Evolutionary conservation across 2,797 vertebrate species (phyloP).

Genomic region (Aratinga solstitialis): DNA sequence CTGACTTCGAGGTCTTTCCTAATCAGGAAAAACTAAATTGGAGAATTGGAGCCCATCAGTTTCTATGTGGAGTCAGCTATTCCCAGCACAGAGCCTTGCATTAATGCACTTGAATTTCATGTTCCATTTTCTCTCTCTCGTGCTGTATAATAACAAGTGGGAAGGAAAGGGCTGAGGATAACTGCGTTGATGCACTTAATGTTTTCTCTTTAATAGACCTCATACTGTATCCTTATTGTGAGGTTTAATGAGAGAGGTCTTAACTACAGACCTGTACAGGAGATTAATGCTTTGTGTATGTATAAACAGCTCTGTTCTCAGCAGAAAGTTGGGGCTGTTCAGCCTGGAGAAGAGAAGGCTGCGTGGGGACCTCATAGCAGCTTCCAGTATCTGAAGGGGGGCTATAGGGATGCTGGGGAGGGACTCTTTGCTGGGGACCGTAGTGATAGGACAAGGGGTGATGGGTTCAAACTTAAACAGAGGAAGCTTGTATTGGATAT

Average conservation of each 20-base stretch:
- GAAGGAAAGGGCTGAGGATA: background rate
- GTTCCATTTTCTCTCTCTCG: background rate
- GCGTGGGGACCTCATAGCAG: no score
- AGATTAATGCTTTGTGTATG: background rate
- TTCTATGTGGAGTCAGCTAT: background rate
- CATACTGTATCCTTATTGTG: background rate
- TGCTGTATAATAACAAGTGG: background rate
- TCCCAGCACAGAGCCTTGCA: background rate
- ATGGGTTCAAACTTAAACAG: no score
- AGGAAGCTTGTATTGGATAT: no score
- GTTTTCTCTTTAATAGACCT: background rate
- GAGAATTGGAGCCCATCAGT: background rate
- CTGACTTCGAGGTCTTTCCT: background rate
- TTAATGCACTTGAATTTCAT: background rate
- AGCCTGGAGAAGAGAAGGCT: no score
- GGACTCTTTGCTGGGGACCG: no score
- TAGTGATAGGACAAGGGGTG: no score
- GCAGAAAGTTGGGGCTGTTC: background rate
- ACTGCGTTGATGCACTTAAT: background rate
- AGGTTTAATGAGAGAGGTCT: background rate
- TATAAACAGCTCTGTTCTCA: background rate
- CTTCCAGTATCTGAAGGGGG: no score
- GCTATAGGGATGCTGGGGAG: no score
- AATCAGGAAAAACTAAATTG: background rate
- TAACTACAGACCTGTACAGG: background rate